Evolutionary conservation across 2,888 invertebrate genomes (phyloP).

Genomic region (Papilio elwesi): DNA sequence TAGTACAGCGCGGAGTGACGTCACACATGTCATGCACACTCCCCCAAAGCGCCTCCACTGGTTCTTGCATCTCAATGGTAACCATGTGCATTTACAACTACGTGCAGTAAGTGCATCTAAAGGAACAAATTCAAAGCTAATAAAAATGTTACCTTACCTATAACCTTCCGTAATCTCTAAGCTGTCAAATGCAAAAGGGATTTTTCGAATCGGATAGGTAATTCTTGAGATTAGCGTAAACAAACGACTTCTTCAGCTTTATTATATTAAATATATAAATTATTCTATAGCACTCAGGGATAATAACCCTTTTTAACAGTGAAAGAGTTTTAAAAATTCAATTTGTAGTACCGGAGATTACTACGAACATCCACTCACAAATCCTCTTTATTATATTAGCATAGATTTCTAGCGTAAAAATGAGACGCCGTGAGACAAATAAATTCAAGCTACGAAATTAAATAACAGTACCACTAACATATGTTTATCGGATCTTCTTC

Average conservation of each 20-base stretch:
- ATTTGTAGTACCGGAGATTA: too few relatives aligned
- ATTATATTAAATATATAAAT: too few relatives aligned
- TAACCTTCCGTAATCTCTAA: too few relatives aligned
- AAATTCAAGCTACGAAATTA: not conserved
- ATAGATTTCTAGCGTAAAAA: not conserved
- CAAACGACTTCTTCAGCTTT: too few relatives aligned
- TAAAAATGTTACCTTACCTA: not conserved
- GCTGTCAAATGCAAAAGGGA: too few relatives aligned
- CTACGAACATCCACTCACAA: too few relatives aligned
- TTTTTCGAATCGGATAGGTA: too few relatives aligned
- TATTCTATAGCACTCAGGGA: too few relatives aligned
- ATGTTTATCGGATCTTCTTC: not conserved
- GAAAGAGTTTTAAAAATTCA: too few relatives aligned
- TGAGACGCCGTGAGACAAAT: not conserved
- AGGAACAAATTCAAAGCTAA: not conserved
- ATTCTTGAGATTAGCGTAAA: too few relatives aligned
- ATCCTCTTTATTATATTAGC: not conserved
- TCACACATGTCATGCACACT: slow-evolving; percentile 4
- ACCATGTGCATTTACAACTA: not conserved
- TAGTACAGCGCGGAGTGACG: not conserved
- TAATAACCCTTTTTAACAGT: too few relatives aligned
- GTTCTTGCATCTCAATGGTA: not conserved
- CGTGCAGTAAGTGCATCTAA: not conserved
- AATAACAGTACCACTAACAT: not conserved
- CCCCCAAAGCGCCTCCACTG: not conserved